Base-by-base conservation (phyloP, 92 coral and sea anemone species). In the Muricea muricata region DNA sequence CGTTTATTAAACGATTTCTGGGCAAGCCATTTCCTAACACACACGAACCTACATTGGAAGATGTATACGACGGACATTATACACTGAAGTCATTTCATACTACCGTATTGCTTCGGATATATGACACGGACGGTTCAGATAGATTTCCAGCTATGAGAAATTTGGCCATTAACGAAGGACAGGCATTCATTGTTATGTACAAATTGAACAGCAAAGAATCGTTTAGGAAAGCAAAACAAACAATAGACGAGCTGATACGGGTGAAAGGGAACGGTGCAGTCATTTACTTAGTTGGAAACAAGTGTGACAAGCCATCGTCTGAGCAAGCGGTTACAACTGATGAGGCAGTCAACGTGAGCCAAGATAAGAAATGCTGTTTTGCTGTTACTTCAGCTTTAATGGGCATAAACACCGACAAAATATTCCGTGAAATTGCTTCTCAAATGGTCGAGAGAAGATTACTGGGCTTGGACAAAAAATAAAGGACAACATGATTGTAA, bases 381-480 rank as follows among this genome's bases (percentile, higher is more conserved):
- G 71, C 71, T 7, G 71, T 78, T 56, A 78, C 83, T 23, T 78
- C 83, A 13, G 83, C 83, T 48, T 35, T 32, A 14, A 39, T 56
- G 33, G 83, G 83, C 6, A 24, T 78, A 25, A 78, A 78, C 25
- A 78, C 83, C 21, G 83, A 78, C 71, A 78, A 78, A 78, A 78
- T 78, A 78, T 78, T 78, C 57, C 83, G 83, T n/a, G 83, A 78
- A 21, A 78, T 78, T 37, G 70, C 83, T 57, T 78, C 83, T 20
- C 83, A 78, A 34, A 78, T 78, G 83, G 83, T 57, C 18, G 83
- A 78, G 24, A 78, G 71, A 78, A 56, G 83, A 57, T 30, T 78
- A 29, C 7, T 78, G 65, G 39, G 39, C 25, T 31, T 13, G n/a
- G 14, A 63, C 70, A 28, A 60, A 63, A 32, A 13, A 3, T 1